phyloP scores from a whole-genome alignment of 2,113 vertebrate species.

The Benitochromis conjunctus region DNA sequence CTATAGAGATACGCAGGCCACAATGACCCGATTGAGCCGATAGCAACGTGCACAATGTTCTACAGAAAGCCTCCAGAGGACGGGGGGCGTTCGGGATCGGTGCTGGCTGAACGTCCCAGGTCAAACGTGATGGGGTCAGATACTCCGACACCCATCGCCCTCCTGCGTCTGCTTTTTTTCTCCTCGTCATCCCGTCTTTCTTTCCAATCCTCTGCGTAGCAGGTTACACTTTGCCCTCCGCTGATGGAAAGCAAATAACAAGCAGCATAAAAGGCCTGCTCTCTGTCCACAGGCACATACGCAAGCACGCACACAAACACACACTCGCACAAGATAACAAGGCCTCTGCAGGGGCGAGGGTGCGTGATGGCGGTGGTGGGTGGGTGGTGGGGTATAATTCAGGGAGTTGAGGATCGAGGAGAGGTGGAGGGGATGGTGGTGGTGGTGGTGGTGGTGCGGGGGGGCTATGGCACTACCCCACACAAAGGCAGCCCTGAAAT shows the following conservation, averaged over 20 bases:
- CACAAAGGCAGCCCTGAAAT: conserved; percentile 98
- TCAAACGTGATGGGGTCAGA: background rate
- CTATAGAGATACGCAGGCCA: conserved; percentile 32
- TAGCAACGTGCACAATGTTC: background rate
- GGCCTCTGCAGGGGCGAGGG: conserved; percentile 31
- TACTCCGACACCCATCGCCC: background rate
- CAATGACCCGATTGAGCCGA: conserved; percentile 45
- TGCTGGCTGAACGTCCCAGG: background rate
- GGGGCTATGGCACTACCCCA: conserved; percentile 84
- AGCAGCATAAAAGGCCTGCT: conserved; percentile 47
- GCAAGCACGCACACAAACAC: conserved; percentile 15
- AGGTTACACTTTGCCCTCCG: conserved; percentile 37
- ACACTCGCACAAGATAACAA: conserved; percentile 46
- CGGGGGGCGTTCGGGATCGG: background rate
- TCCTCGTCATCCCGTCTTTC: background rate
- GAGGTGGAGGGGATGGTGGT: conserved; percentile 64
- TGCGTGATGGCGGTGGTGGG: background rate
- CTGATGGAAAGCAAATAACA: conserved; percentile 57
- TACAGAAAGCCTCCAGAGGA: background rate
- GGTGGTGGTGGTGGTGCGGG: conserved; percentile 57
- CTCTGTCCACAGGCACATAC: conserved; percentile 21
- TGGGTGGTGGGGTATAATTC: conserved; percentile 58
- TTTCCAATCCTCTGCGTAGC: background rate
- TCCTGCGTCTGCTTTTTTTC: background rate
- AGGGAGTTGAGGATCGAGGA: conserved; percentile 69